phyloP scores from a whole-genome alignment of 2,113 vertebrate species.

The Phylloscopus whistleri region DNA sequence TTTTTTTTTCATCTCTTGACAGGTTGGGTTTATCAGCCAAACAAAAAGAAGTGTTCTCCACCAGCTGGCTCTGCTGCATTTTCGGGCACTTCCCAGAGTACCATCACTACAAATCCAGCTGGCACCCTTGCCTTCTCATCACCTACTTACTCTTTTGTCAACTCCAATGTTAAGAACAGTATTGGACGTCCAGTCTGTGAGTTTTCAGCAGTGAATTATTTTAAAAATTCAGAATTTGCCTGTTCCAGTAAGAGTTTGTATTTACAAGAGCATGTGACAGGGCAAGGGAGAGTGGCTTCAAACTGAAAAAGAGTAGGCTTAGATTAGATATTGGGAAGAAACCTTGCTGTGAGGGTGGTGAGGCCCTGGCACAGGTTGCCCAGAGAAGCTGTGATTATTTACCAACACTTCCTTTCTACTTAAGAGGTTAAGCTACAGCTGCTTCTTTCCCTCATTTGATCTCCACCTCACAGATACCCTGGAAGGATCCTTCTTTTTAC shows the following conservation, averaged over 20 bases:
- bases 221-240: neutral
- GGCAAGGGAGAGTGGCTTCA: neutral
- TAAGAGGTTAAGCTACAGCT: neutral
- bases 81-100: conserved; percentile 63
- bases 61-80: conserved; percentile 53
- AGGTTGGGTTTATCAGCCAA: conserved; percentile 83
- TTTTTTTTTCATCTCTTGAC: conserved; percentile 51
- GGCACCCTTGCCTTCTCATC: conserved; percentile 60
- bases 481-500: neutral
- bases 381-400: neutral
- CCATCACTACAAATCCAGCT: conserved; percentile 62
- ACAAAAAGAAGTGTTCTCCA: conserved; percentile 74
- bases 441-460: neutral
- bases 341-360: neutral
- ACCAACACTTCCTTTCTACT: neutral
- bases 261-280: neutral
- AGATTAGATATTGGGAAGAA: neutral
- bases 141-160: conserved; percentile 69
- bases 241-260: neutral
- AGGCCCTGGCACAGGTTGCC: neutral
- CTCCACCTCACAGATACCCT: neutral
- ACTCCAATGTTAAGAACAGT: conserved; percentile 57
- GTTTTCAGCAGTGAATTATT: conserved; percentile 53
- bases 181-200: conserved; percentile 73
- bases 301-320: neutral